Evolutionary conservation across 2,797 vertebrate species (phyloP), one percentile per base, ranked within the genome.

Genomic region (Acomys russatus): DNA sequence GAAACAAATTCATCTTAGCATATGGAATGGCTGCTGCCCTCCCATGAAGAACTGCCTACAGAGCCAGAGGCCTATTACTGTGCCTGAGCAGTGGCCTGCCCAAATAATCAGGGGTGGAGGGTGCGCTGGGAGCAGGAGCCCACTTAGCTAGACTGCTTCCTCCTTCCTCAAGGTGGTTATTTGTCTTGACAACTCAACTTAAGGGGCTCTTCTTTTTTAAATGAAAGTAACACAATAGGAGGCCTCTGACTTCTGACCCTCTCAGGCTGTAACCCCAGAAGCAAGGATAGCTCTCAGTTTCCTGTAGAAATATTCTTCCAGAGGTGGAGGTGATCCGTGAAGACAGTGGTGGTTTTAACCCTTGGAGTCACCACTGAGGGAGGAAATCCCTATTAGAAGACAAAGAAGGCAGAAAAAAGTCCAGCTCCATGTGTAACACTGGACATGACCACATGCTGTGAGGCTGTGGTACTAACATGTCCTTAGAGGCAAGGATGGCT

Each of bases 201-300:
- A 2, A 23, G 17, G 9, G 6, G 10, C 59, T 95, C 83, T 64
- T 51, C 73, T 25, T 73, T 73, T 30, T 73, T 49, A 38, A 82
- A 38, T 82, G 14, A 78, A 95, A 92, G 51, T n/a, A 84, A 71
- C 22, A 73, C 35, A 82, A 61, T 73, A 20, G 44, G 51, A 92
- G 44, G 22, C 38, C 51, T 82, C 30, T n/a, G 22, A 59, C 63
- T 77, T 80, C 90, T 82, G 61, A 73, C 9, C 33, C 35, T 77
- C 73, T 61, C 25, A 22, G 66, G 22, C 7, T 30, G 2, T 33
- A 51, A 0, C 20, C 17, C 20, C 44, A 78, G 33, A 95, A 83
- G 70, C 44, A 88, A 59, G 23, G 9, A 9, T 9, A 71, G 9
- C 85, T 82, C n/a, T 91, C 30, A 51, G 1, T 59, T 91, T 85